phyloP scores from a whole-genome alignment of 2,888 invertebrate genomes.

The Phrixothrix hirtus region DNA sequence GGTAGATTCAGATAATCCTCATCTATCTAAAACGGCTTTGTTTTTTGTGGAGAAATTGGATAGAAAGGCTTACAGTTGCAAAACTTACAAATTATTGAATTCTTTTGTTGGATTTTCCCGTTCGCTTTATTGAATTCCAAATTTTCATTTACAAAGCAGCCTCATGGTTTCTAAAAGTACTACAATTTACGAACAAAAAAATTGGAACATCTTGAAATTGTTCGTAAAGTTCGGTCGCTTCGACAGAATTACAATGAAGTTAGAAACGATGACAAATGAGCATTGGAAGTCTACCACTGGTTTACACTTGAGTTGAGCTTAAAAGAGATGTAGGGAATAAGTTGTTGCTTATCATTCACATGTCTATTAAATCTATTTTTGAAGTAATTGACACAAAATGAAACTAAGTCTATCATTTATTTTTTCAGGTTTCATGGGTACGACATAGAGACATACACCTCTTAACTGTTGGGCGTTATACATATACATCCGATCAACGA shows the following conservation, averaged over 20 bases:
- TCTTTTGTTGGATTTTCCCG: slow-evolving; percentile 11
- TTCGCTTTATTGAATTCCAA: slow-evolving; percentile 9
- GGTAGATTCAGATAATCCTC: slow-evolving; percentile 29
- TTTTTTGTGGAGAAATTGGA: slow-evolving; percentile 27
- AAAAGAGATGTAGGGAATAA: too few relatives aligned
- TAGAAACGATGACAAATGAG: slow-evolving; percentile 16
- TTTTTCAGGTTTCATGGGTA: slow-evolving; percentile 74
- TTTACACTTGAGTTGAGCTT: too few relatives aligned
- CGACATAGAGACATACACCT: slow-evolving; percentile 76
- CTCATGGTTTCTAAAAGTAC: not conserved
- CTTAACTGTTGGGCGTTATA: slow-evolving; percentile 73
- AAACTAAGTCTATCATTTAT: too few relatives aligned
- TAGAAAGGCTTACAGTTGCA: slow-evolving; percentile 23
- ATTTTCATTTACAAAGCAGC: slow-evolving; percentile 12
- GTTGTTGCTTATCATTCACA: too few relatives aligned
- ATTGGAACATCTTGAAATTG: slow-evolving; percentile 11
- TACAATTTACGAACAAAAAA: slow-evolving; percentile 7
- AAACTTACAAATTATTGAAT: slow-evolving; percentile 28
- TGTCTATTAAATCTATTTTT: too few relatives aligned
- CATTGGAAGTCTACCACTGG: slow-evolving; percentile 3
- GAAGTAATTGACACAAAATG: too few relatives aligned
- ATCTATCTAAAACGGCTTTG: slow-evolving; percentile 22
- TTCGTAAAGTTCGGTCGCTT: slow-evolving; percentile 8
- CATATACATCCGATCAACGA: slow-evolving; percentile 81
- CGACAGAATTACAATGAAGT: slow-evolving; percentile 10